A percentile compares a stretch with the other conserved stretches of the same genome.
Conservation (phyloP, 2,888 invertebrate genomes). For the Tigriopus californicus region DNA sequence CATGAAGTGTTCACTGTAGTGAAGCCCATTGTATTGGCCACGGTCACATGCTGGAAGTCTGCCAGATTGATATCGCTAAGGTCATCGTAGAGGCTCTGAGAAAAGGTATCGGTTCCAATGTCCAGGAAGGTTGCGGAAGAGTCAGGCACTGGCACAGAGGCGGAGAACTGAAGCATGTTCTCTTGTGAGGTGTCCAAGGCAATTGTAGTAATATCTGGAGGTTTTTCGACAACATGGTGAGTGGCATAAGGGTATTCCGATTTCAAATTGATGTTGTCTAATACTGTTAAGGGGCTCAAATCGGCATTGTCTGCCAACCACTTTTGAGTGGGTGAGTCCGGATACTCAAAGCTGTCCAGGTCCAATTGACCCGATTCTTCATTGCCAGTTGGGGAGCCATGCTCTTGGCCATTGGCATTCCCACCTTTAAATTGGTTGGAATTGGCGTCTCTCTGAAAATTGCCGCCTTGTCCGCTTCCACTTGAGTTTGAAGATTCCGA, state of each 20-base stretch:
- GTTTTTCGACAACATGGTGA: neutral
- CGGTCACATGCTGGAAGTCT: neutral
- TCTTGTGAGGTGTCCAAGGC: neutral
- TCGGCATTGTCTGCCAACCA: slow-evolving; percentile 15
- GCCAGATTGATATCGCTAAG: slow-evolving; percentile 1
- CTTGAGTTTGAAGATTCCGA: too few relatives aligned
- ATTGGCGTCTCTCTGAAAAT: too few relatives aligned
- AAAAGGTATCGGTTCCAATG: slow-evolving; percentile 3
- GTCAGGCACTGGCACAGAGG: slow-evolving; percentile 1
- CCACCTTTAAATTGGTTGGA: too few relatives aligned
- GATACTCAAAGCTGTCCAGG: slow-evolving; percentile 12
- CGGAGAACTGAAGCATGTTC: slow-evolving; percentile 13
- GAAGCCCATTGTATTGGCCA: too few relatives aligned
- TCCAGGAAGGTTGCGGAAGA: slow-evolving; percentile 8
- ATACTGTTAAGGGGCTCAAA: slow-evolving; percentile 3
- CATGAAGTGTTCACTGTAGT: too few relatives aligned
- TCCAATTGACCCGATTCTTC: neutral
- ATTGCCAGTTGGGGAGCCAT: too few relatives aligned
- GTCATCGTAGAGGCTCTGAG: slow-evolving; percentile 15
- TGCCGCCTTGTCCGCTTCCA: too few relatives aligned
- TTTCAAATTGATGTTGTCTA: slow-evolving; percentile 14
- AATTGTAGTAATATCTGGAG: neutral
- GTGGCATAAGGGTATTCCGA: slow-evolving; percentile 7
- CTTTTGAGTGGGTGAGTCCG: slow-evolving; percentile 13
- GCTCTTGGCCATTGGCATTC: too few relatives aligned